Conservation (phyloP, 2,797 vertebrate genomes). For the Orientallactaga sibirica region DNA sequence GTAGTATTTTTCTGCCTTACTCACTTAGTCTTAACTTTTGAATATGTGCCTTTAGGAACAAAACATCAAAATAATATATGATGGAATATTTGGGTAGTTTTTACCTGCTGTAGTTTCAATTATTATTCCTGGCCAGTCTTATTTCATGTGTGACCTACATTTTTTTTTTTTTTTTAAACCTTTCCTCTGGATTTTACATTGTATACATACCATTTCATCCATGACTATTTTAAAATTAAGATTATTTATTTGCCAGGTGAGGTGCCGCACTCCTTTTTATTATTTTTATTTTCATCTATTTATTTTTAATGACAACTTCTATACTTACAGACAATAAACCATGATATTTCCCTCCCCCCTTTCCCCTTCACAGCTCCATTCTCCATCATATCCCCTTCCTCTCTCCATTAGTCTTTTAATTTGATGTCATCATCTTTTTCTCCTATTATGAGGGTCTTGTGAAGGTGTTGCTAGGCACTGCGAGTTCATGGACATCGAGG, state of each 20-base stretch:
- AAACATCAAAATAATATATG: not conserved
- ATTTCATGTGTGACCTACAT: conserved; percentile 36
- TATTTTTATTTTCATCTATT: too few relatives aligned
- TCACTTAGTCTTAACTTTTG: not conserved
- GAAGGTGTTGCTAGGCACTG: too few relatives aligned
- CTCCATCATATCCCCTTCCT: too few relatives aligned
- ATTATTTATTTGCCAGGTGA: not conserved
- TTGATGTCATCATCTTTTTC: too few relatives aligned
- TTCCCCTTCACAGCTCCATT: too few relatives aligned
- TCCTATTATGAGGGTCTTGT: too few relatives aligned
- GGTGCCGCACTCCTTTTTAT: too few relatives aligned
- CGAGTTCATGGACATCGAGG: too few relatives aligned
- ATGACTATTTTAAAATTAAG: conserved; percentile 24
- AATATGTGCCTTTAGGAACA: not conserved
- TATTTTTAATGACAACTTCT: too few relatives aligned
- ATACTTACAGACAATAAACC: too few relatives aligned
- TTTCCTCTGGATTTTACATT: not conserved
- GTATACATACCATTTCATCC: not conserved
- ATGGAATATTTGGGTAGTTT: not conserved
- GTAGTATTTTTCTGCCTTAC: not conserved
- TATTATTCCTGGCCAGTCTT: conserved; percentile 15
- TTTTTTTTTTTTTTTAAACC: not conserved
- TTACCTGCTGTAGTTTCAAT: not conserved
- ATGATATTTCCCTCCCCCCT: too few relatives aligned
- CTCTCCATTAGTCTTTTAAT: too few relatives aligned